Evolutionary conservation across 2,797 vertebrate genomes (phyloP).

Genomic region (Enteromius unitaeniatus): DNA sequence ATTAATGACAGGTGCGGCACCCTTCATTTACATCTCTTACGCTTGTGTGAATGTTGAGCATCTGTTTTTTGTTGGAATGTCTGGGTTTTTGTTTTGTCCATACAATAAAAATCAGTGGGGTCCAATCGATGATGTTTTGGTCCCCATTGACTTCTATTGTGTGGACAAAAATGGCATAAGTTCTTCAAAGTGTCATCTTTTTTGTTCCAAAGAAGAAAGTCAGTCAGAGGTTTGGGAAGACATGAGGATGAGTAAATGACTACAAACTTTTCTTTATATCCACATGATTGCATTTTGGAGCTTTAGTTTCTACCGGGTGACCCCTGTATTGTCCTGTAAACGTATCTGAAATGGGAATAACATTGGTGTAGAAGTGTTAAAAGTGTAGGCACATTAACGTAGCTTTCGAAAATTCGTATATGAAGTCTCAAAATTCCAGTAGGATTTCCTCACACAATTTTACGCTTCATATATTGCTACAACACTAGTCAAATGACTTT

Average conservation of each 20-base stretch:
- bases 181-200: not conserved
- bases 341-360: not conserved
- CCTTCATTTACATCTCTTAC: not conserved
- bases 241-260: not conserved
- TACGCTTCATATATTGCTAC: not conserved
- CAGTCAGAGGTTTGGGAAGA: not conserved
- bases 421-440: not conserved
- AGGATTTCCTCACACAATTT: not conserved
- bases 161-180: not conserved
- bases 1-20: not conserved
- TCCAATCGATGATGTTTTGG: constrained; percentile 1
- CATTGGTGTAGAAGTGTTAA: not conserved
- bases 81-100: not conserved
- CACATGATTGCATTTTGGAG: not conserved
- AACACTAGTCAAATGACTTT: not conserved
- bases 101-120: constrained; percentile 1
- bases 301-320: not conserved
- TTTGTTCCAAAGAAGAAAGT: not conserved
- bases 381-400: too few relatives aligned
- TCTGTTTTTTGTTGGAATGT: not conserved
- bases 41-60: not conserved
- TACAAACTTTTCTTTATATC: not conserved
- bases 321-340: not conserved
- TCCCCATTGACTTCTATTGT: not conserved
- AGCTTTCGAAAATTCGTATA: too few relatives aligned